These are phyloP conservation scores for Pinna nobilis DNA, from an alignment of 1,140 invertebrate genomes.

Conservation along the genomic window DNA sequence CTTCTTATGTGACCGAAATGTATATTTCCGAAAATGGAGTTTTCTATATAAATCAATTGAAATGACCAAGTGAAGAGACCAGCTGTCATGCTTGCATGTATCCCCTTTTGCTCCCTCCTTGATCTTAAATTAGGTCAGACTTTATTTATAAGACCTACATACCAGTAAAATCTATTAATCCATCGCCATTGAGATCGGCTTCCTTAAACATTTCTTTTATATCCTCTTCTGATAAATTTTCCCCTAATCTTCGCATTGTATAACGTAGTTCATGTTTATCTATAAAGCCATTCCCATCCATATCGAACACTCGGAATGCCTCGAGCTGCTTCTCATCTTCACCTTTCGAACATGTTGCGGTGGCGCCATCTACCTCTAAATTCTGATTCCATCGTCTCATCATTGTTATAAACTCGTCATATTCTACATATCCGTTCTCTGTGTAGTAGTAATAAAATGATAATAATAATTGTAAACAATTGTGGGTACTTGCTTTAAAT, in stretches of 20 bases:
- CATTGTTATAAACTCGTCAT: slow-evolving; percentile 67
- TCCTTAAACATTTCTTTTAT: slow-evolving; percentile 68
- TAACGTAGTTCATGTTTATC: slow-evolving; percentile 69
- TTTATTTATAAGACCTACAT: background rate
- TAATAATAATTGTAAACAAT: too few relatives aligned
- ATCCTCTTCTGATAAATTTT: slow-evolving; percentile 67
- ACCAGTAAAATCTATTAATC: slow-evolving; percentile 70
- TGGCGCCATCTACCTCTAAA: slow-evolving; percentile 28
- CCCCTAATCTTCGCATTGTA: slow-evolving; percentile 66
- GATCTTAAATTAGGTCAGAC: background rate
- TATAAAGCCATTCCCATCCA: slow-evolving; percentile 72
- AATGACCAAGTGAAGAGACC: background rate
- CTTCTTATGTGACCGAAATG: background rate
- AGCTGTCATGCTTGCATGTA: background rate
- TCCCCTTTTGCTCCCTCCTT: background rate
- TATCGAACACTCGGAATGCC: slow-evolving; percentile 69
- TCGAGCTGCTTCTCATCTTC: slow-evolving; percentile 59
- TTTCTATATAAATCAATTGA: background rate
- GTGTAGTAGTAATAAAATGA: too few relatives aligned
- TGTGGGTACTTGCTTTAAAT: too few relatives aligned
- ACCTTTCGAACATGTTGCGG: slow-evolving; percentile 14
- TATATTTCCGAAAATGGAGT: background rate
- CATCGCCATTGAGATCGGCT: slow-evolving; percentile 69
- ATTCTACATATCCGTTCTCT: slow-evolving; percentile 71
- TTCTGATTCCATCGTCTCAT: slow-evolving; percentile 63